phyloP scores from a whole-genome alignment of 1,140 invertebrate genomes.

The Zaprionus ghesquierei region DNA sequence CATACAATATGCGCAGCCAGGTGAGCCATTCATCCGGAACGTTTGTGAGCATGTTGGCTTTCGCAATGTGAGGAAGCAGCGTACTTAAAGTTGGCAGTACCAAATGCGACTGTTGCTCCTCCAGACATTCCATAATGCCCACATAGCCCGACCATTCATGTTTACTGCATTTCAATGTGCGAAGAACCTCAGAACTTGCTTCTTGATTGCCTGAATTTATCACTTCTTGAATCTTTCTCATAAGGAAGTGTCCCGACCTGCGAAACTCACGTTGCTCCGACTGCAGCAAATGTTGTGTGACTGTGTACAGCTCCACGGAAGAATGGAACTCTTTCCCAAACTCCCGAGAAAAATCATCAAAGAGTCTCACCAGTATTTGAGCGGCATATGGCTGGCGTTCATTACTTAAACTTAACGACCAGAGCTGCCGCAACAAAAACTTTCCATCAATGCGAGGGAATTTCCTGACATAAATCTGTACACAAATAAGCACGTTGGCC shows the following conservation, averaged over 20 bases:
- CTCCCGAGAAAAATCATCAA: conserved; percentile 53
- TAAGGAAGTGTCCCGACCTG: conserved; percentile 54
- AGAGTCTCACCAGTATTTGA: conserved; percentile 55
- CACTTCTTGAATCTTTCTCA: conserved; percentile 48
- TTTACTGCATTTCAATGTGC: conserved; percentile 27
- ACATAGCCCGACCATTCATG: conserved; percentile 58
- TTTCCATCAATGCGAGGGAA: conserved; percentile 52
- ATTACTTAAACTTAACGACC: conserved; percentile 43
- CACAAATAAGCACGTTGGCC: conserved; percentile 60
- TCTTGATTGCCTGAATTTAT: neutral
- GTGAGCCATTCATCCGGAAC: conserved; percentile 23
- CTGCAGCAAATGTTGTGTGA: conserved; percentile 42
- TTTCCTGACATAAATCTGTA: conserved; percentile 58
- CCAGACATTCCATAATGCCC: conserved; percentile 84
- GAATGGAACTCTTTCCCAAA: conserved; percentile 33
- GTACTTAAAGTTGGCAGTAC: conserved; percentile 83
- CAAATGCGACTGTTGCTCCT: conserved; percentile 86
- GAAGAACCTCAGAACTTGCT: neutral
- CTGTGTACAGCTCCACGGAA: conserved; percentile 16
- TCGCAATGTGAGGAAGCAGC: conserved; percentile 57
- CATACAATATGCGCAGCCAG: conserved; percentile 83
- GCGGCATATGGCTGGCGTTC: conserved; percentile 53
- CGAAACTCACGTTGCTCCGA: conserved; percentile 56
- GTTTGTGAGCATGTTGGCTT: neutral
- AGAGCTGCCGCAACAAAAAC: conserved; percentile 59